Conservation (phyloP, 2,888 invertebrate species). For the Tipula vernalis region DNA sequence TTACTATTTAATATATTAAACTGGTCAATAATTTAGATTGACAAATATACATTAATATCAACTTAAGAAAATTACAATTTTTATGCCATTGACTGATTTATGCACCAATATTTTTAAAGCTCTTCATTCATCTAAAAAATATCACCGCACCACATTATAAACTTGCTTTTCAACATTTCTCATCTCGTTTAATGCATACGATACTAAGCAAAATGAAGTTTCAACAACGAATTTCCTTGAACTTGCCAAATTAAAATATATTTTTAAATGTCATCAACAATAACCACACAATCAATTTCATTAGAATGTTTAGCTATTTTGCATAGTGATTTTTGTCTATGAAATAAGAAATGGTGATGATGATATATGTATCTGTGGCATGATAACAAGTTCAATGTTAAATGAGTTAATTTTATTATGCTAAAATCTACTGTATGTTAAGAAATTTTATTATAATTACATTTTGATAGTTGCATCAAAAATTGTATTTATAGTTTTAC, state of each 20-base stretch:
- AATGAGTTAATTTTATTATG: background rate
- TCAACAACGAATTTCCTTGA: background rate
- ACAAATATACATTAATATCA: background rate
- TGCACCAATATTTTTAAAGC: background rate
- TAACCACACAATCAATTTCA: background rate
- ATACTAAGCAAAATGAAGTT: background rate
- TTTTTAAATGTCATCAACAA: background rate
- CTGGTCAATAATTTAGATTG: background rate
- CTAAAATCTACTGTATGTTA: background rate
- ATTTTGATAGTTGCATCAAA: background rate
- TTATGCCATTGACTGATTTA: background rate
- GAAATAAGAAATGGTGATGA: background rate
- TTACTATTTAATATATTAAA: no score
- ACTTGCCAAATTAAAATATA: background rate
- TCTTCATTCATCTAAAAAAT: background rate
- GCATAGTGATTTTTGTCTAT: background rate
- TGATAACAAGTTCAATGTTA: background rate
- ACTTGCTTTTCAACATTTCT: background rate
- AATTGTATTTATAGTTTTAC: background rate
- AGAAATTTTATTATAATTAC: background rate
- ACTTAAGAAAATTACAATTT: background rate
- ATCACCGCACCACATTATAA: background rate
- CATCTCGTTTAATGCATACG: background rate
- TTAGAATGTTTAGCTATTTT: background rate
- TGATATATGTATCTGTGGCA: background rate